Base-by-base conservation (phyloP, 2,888 invertebrate species). In the Tyria jacobaeae region DNA sequence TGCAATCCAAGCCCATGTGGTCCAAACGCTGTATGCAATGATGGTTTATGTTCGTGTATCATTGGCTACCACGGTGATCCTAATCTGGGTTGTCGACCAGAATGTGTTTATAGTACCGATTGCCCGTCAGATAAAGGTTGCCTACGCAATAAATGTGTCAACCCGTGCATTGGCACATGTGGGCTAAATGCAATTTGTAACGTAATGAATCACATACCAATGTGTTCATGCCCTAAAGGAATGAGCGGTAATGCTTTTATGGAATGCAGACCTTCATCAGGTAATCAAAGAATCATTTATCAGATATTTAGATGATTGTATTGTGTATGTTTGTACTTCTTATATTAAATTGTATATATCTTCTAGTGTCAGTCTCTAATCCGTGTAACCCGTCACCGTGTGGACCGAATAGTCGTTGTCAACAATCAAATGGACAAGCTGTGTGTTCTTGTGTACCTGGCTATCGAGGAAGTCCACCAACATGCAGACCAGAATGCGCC, bases 351-450 rank as follows among this genome's bases (percentile, higher is more conserved):
- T 62, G 21, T 58, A 47, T 64, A 60, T 48, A 2, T 57, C 9
- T 66, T 44, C 90, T 76, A 91, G 92, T 84, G 58, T 67, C 75
- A 17, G 71, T 82, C 4, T 70, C 79, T 62, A 96, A 96, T 86
- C 96, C 97, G 24, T 97, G 97, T 81, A 92, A 95, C 68, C 97
- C 97, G 35, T 96, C 96, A 54, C 97, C 97, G 1, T 97, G 97
- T 83, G 97, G 97, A 51, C 95, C 96, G 17, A 96, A 97, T 81
- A 96, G 97, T 47, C 95, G 96, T 78, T 97, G 97, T 80, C 95
- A 95, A 75, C 95, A 96, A 79, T 94, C 95, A 15, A 96, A 96
- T 74, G 96, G 95, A 31, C 94, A 95, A 68, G 96, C 97, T 48
- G 95, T 96, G 54, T 97, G 97, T 84, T 96, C 96, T 37, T 97